Conservation (phyloP, 2,888 invertebrate genomes). For the Melanargia galathea region DNA sequence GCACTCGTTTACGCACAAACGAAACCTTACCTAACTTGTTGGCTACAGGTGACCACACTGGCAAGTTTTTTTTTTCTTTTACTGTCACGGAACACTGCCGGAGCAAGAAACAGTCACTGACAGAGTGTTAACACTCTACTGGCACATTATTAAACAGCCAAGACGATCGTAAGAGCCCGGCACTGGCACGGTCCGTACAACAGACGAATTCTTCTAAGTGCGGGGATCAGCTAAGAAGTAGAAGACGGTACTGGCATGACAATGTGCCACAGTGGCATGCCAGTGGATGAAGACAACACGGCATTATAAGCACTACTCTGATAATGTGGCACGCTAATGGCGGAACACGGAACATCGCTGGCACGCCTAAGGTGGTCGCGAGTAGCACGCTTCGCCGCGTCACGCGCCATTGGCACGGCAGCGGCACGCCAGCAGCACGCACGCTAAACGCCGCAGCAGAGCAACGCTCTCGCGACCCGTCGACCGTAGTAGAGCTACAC, state of each 20-base stretch:
- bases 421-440: slow-evolving; percentile 62
- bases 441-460: slow-evolving; percentile 74
- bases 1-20: neutral
- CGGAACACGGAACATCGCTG: slow-evolving; percentile 6
- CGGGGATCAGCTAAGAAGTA: neutral
- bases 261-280: neutral
- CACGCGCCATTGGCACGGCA: slow-evolving; percentile 41
- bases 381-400: slow-evolving; percentile 30
- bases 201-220: neutral
- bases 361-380: slow-evolving; percentile 19
- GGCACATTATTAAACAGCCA: neutral
- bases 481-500: slow-evolving; percentile 14
- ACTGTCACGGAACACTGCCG: too few species aligned
- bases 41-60: too few species aligned
- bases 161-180: neutral
- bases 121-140: neutral
- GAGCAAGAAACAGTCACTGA: neutral
- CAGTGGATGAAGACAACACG: neutral
- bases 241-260: neutral
- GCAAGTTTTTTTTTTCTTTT: too few species aligned
- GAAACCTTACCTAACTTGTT: neutral
- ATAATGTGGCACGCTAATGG: slow-evolving; percentile 8
- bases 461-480: slow-evolving; percentile 21
- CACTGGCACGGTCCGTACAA: neutral
- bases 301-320: neutral